Percentiles rank a stretch among this genome's conserved stretches.
phyloP scores from a whole-genome alignment of 2,888 invertebrate species.

The Archaeoteleia sp. region DNA sequence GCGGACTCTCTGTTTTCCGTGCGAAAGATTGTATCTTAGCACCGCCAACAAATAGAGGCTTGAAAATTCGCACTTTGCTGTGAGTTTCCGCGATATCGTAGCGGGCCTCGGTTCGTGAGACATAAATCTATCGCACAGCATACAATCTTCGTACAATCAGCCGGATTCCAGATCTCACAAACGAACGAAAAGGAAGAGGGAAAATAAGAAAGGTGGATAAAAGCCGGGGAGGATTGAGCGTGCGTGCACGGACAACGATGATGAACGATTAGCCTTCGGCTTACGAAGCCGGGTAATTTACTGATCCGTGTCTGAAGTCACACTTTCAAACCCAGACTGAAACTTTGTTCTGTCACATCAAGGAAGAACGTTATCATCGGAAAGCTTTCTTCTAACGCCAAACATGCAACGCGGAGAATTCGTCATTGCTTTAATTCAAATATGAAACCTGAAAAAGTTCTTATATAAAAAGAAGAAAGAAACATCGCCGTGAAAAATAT shows the following conservation, averaged over 20 bases:
- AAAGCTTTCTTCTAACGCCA: too few species aligned
- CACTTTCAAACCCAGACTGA: slow-evolving; percentile 21
- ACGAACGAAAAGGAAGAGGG: slow-evolving; percentile 30
- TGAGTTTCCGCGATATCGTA: slow-evolving; percentile 18
- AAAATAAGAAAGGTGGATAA: slow-evolving; percentile 14
- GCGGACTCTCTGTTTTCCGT: slow-evolving; percentile 11
- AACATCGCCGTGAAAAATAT: too few species aligned
- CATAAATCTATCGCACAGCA: slow-evolving; percentile 41
- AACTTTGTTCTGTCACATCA: too few species aligned
- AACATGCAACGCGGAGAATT: too few species aligned
- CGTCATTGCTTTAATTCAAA: too few species aligned
- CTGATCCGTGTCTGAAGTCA: slow-evolving; percentile 25
- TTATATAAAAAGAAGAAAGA: too few species aligned
- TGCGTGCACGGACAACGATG: slow-evolving; percentile 38
- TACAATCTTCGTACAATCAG: slow-evolving; percentile 41
- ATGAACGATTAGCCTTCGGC: slow-evolving; percentile 44
- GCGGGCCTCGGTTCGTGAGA: slow-evolving; percentile 28
- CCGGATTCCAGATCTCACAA: slow-evolving; percentile 26
- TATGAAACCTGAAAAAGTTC: too few species aligned
- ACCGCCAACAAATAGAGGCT: slow-evolving; percentile 36
- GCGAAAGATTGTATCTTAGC: slow-evolving; percentile 28
- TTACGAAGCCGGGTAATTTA: slow-evolving; percentile 33
- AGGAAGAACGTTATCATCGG: too few species aligned
- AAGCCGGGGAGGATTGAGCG: slow-evolving; percentile 12
- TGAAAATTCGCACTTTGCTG: slow-evolving; percentile 42